Percentiles rank a stretch among this genome's conserved stretches.
These are phyloP conservation scores for Paracanthobrama guichenoti DNA, from an alignment of 2,113 vertebrate genomes.

Conservation along the genomic window DNA sequence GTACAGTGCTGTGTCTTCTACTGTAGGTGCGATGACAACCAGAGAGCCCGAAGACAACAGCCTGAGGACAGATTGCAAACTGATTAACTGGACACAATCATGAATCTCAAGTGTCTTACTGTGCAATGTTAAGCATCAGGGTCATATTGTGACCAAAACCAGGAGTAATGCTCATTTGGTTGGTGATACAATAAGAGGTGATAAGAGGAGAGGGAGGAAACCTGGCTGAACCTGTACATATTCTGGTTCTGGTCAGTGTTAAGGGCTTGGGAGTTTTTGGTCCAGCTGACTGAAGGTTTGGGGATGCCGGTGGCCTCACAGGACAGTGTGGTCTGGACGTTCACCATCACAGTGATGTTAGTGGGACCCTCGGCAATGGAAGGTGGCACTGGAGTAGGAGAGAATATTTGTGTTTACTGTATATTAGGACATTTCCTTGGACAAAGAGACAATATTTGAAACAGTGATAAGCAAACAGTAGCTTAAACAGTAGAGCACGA, in stretches of 20 bases:
- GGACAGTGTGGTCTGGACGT: slow-evolving; percentile 88
- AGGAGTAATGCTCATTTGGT: not conserved
- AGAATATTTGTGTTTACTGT: not conserved
- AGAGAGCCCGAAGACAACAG: slow-evolving; percentile 93
- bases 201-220: slow-evolving; percentile 63
- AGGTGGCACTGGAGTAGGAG: slow-evolving; percentile 80
- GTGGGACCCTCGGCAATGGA: slow-evolving; percentile 76
- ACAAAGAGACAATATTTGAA: not conserved
- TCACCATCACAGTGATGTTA: slow-evolving; percentile 88
- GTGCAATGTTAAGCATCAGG: not conserved
- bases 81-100: not conserved
- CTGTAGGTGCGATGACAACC: slow-evolving; percentile 88
- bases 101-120: not conserved
- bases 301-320: slow-evolving; percentile 92
- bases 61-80: slow-evolving; percentile 66
- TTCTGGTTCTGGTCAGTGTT: slow-evolving; percentile 93
- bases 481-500: not conserved
- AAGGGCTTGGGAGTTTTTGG: slow-evolving; percentile 81
- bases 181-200: slow-evolving; percentile 38
- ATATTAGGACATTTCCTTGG: not conserved
- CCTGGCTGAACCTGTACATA: slow-evolving; percentile 86
- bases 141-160: not conserved
- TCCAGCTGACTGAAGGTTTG: slow-evolving; percentile 86
- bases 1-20: slow-evolving; percentile 90
- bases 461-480: not conserved